Evolutionary conservation across 2,797 vertebrate genomes (phyloP).

Genomic region (Enteromius argenteus): DNA sequence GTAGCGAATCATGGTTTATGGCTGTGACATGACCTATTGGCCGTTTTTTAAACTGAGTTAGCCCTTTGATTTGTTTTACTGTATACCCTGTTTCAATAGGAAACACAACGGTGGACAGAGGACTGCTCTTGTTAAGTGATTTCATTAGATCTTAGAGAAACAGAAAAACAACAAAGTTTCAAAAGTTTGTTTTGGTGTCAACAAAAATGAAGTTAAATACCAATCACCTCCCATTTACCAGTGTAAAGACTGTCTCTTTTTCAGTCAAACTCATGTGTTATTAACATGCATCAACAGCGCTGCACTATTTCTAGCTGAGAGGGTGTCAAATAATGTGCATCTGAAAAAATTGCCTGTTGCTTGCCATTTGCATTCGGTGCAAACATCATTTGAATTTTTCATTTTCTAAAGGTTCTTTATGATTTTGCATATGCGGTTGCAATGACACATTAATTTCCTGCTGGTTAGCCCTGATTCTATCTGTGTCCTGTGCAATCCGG

Average conservation of each 20-base stretch:
- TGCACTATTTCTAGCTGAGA: slow-evolving; percentile 21
- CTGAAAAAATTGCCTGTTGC: slow-evolving; percentile 45
- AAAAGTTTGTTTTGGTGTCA: neutral
- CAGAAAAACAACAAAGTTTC: neutral
- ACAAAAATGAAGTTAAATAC: slow-evolving; percentile 5
- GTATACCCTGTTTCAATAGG: neutral
- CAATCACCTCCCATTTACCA: neutral
- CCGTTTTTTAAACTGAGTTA: neutral
- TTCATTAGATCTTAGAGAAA: neutral
- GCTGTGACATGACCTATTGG: neutral
- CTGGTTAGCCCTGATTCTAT: slow-evolving; percentile 44
- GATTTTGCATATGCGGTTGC: slow-evolving; percentile 54
- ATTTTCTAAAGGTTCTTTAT: slow-evolving; percentile 53
- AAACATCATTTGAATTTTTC: slow-evolving; percentile 59
- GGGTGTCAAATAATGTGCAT: slow-evolving; percentile 43
- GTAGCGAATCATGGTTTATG: neutral
- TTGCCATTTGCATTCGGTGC: slow-evolving; percentile 55
- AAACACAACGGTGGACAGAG: neutral
- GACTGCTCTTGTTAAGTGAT: neutral
- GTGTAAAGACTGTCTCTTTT: slow-evolving; percentile 5
- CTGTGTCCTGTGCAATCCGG: slow-evolving; percentile 61
- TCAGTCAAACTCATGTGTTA: slow-evolving; percentile 19
- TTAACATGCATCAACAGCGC: slow-evolving; percentile 12
- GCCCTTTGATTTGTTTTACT: neutral
- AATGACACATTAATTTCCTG: slow-evolving; percentile 77